phyloP scores from a whole-genome alignment of 2,888 invertebrate genomes.

The Parnassius mnemosyne region DNA sequence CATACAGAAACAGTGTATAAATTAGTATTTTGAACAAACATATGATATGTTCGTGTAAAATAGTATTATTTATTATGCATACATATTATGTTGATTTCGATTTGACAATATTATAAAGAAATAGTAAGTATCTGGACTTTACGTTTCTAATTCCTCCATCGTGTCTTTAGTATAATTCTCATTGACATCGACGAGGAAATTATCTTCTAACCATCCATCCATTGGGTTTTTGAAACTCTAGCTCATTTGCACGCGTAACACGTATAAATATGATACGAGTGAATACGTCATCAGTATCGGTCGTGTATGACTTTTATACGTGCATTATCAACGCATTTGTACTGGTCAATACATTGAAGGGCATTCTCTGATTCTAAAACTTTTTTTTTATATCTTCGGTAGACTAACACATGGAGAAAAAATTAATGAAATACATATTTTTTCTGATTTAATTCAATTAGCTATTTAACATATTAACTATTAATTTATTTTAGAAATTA shows the following conservation, averaged over 20 bases:
- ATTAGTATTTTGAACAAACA: too few species aligned
- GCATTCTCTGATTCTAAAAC: conserved; percentile 1
- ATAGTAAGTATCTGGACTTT: too few species aligned
- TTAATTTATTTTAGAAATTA: too few species aligned
- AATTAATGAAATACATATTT: too few species aligned
- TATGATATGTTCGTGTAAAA: too few species aligned
- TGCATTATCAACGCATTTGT: conserved; percentile 21
- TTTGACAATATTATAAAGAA: too few species aligned
- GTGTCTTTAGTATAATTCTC: not conserved
- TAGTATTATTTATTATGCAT: too few species aligned
- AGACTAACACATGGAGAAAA: not conserved
- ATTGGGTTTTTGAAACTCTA: conserved; percentile 2
- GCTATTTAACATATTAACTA: too few species aligned
- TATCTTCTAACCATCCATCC: conserved; percentile 1
- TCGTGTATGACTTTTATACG: conserved; percentile 15
- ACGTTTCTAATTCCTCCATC: too few species aligned
- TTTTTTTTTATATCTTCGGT: not conserved
- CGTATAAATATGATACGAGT: conserved; percentile 15
- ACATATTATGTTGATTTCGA: too few species aligned
- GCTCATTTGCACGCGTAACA: conserved; percentile 18
- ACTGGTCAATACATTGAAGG: not conserved
- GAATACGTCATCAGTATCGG: conserved; percentile 21
- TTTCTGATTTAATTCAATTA: too few species aligned
- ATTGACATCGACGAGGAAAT: not conserved
- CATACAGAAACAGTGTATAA: too few species aligned